Evolutionary conservation across 2,113 vertebrate species (phyloP).

Genomic region (Toxotes chatareus): DNA sequence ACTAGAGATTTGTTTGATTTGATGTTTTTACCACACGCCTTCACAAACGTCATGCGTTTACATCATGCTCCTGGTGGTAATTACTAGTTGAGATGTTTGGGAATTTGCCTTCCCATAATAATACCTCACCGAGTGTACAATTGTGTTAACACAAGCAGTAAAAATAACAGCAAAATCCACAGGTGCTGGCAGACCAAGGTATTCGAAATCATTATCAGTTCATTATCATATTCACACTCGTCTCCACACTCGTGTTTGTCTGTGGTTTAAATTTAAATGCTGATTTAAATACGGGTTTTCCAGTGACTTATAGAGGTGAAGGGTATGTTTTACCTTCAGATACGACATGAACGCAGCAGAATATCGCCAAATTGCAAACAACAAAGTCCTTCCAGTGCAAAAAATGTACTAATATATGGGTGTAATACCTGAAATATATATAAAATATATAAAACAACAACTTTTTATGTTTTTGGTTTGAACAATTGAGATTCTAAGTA

Average conservation of each 20-base stretch:
- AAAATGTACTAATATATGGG: too few relatives aligned
- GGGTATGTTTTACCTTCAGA: not conserved
- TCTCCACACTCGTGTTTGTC: not conserved
- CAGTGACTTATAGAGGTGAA: not conserved
- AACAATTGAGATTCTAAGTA: too few relatives aligned
- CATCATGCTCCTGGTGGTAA: not conserved
- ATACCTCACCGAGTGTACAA: not conserved
- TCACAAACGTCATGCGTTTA: too few relatives aligned
- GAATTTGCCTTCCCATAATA: not conserved
- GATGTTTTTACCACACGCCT: too few relatives aligned
- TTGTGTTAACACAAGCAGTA: not conserved
- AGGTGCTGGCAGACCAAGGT: not conserved
- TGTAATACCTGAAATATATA: too few relatives aligned
- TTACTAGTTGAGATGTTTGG: not conserved
- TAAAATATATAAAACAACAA: too few relatives aligned
- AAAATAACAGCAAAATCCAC: not conserved
- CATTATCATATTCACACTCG: slow-evolving; percentile 28
- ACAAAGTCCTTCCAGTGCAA: too few relatives aligned
- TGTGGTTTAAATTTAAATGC: not conserved
- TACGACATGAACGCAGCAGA: not conserved
- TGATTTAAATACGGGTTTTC: too few relatives aligned
- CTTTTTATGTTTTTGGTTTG: too few relatives aligned
- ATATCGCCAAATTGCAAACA: too few relatives aligned
- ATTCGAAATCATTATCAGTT: slow-evolving; percentile 24
- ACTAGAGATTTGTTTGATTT: too few relatives aligned